phyloP scores from a whole-genome alignment of 2,113 vertebrate species.

The Odocoileus hemionus region DNA sequence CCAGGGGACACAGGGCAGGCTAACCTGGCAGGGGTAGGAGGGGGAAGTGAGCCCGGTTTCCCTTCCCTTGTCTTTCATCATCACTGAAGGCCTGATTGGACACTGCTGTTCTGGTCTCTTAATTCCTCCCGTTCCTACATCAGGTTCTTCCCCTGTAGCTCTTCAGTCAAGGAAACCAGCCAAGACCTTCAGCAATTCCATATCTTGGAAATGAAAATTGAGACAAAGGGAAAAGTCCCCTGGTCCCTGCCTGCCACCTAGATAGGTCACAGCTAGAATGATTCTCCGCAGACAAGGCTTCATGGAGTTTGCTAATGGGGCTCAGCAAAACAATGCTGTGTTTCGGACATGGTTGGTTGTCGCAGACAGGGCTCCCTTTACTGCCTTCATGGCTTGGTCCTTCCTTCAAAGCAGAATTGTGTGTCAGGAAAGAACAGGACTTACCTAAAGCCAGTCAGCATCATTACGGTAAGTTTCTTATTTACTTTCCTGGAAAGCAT shows the following conservation, averaged over 20 bases:
- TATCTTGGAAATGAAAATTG: not conserved
- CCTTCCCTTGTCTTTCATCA: not conserved
- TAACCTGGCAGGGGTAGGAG: not conserved
- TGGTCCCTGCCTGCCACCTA: not conserved
- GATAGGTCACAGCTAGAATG: not conserved
- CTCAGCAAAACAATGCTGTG: not conserved
- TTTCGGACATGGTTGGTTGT: not conserved
- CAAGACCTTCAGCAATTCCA: not conserved
- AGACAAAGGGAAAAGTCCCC: not conserved
- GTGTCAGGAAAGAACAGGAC: not conserved
- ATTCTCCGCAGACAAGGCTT: not conserved
- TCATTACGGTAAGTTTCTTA: not conserved
- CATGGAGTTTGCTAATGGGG: not conserved
- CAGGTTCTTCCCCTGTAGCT: not conserved
- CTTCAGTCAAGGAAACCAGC: not conserved
- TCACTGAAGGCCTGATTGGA: not conserved
- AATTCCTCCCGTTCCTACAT: not conserved
- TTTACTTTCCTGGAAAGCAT: not conserved
- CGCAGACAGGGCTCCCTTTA: not conserved
- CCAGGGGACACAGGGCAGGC: not conserved
- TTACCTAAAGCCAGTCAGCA: not conserved
- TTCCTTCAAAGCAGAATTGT: not conserved
- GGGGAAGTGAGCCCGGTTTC: accelerated
- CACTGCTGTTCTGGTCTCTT: not conserved
- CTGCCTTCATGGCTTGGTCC: accelerated